A percentile compares a stretch with the other conserved stretches of the same genome.
Evolutionary conservation across 2,797 vertebrate genomes (phyloP).

Genomic region (Pipistrellus nathusii): DNA sequence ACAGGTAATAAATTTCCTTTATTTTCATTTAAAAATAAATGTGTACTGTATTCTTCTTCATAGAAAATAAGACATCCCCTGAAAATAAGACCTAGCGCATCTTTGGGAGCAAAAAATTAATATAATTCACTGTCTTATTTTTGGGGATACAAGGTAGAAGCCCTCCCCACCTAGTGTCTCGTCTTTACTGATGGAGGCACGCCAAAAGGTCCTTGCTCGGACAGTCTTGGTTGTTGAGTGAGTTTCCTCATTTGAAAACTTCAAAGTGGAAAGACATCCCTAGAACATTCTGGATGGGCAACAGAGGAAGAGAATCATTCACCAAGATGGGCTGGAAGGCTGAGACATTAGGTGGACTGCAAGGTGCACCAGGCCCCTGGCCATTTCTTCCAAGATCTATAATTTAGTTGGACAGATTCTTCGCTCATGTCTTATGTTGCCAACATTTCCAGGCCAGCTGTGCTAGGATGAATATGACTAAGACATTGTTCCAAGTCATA

Average conservation of each 20-base stretch:
- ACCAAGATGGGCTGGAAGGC: neutral
- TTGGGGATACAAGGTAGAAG: neutral
- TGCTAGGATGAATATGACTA: neutral
- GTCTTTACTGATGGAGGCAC: neutral
- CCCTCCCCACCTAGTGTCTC: fast-evolving
- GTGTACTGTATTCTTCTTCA: no score
- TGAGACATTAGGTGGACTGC: neutral
- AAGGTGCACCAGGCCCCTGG: fast-evolving
- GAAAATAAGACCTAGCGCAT: no score
- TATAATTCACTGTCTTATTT: no score
- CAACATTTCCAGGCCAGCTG: neutral
- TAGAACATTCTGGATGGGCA: neutral
- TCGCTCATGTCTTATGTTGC: neutral
- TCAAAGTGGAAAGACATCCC: neutral
- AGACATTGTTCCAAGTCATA: neutral
- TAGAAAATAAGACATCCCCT: no score
- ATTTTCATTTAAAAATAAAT: no score
- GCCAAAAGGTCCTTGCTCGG: neutral
- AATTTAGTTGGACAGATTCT: neutral
- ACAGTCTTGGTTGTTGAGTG: neutral
- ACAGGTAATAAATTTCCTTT: no score
- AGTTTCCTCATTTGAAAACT: neutral
- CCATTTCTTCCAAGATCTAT: neutral
- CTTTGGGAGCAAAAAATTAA: no score
- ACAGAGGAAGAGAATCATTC: neutral